Evolutionary conservation across 1,140 invertebrate species (phyloP).

Genomic region (Euglossa dilemma): DNA sequence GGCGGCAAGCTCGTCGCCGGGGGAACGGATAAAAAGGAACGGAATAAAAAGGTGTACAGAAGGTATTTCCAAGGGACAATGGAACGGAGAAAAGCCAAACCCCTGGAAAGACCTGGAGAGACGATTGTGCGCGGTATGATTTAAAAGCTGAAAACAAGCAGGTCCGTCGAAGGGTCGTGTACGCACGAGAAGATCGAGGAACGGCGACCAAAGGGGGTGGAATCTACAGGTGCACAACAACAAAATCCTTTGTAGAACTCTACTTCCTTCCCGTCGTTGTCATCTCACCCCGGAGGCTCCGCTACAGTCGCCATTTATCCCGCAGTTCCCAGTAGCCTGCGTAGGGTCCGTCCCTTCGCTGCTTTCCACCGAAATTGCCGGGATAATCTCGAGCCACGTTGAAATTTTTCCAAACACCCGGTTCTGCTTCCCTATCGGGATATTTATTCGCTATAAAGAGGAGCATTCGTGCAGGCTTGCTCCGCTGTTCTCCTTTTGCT

Average conservation of each 20-base stretch:
- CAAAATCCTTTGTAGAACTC: slow-evolving; percentile 25
- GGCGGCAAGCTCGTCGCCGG: not conserved
- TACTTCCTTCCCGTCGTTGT: not conserved
- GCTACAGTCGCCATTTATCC: slow-evolving; percentile 2
- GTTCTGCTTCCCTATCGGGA: not conserved
- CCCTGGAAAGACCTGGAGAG: not conserved
- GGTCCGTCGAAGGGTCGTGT: slow-evolving; percentile 4
- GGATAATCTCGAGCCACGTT: slow-evolving; percentile 55
- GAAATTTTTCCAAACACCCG: slow-evolving; percentile 42
- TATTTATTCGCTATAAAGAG: slow-evolving; percentile 40
- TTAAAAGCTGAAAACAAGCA: slow-evolving; percentile 24
- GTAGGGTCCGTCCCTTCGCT: not conserved
- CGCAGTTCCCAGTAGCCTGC: not conserved
- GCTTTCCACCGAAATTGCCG: slow-evolving; percentile 44
- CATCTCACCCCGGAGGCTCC: slow-evolving; percentile 7
- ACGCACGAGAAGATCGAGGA: not conserved
- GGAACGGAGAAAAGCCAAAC: not conserved
- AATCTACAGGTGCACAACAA: slow-evolving; percentile 45
- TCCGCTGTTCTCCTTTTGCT: slow-evolving; percentile 9
- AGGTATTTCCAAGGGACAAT: not conserved
- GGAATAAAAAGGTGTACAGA: slow-evolving; percentile 1
- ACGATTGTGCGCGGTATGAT: slow-evolving; percentile 6
- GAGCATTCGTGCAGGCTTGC: not conserved
- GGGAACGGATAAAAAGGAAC: not conserved
- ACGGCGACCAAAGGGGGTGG: not conserved